phyloP scores from a whole-genome alignment of 2,113 vertebrate genomes.

The Limnothrissa miodon region DNA sequence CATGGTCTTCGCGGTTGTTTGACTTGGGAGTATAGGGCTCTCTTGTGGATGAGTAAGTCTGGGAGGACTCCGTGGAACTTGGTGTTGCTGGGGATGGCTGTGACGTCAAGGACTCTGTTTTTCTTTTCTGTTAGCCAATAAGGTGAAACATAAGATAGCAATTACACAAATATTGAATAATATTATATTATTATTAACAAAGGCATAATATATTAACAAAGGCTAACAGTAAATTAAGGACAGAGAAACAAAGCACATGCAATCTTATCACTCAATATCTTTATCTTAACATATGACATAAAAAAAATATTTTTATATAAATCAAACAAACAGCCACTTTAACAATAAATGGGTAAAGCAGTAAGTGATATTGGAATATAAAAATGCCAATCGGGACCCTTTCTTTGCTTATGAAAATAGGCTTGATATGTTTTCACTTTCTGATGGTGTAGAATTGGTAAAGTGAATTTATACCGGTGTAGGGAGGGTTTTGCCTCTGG shows the following conservation, averaged over 20 bases:
- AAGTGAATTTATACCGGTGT: slow-evolving; percentile 84
- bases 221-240: too few species aligned
- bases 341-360: too few species aligned
- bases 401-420: background rate
- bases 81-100: slow-evolving; percentile 75
- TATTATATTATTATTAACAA: too few species aligned
- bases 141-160: too few species aligned
- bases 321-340: too few species aligned
- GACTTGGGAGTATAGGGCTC: slow-evolving; percentile 67
- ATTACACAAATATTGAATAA: too few species aligned
- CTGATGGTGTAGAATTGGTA: slow-evolving; percentile 58
- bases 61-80: slow-evolving; percentile 75
- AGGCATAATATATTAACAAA: too few species aligned
- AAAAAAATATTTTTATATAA: too few species aligned
- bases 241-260: background rate
- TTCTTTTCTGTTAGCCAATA: slow-evolving; percentile 80
- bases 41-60: slow-evolving; percentile 77
- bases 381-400: slow-evolving; percentile 27
- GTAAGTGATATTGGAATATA: too few species aligned
- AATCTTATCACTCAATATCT: background rate
- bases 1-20: slow-evolving; percentile 67
- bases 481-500: slow-evolving; percentile 94
- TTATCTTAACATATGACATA: background rate
- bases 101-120: slow-evolving; percentile 78
- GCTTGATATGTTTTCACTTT: slow-evolving; percentile 16